Evolutionary conservation across 2,113 vertebrate genomes (phyloP).

Genomic region (Capreolus pygargus): DNA sequence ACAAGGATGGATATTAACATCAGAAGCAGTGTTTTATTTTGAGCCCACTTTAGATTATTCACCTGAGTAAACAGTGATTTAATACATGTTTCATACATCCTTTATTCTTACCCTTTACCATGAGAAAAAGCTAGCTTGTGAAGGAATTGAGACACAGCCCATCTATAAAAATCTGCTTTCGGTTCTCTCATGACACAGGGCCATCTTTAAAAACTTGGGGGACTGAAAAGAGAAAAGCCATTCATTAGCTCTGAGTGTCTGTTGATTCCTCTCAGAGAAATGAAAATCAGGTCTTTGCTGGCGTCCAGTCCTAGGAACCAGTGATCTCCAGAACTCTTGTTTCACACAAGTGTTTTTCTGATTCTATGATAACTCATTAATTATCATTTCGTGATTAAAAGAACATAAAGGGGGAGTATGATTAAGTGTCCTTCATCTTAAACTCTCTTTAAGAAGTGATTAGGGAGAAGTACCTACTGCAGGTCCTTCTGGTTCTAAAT

Average conservation of each 20-base stretch:
- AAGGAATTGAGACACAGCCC: neutral
- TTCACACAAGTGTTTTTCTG: conserved; percentile 61
- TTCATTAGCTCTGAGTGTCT: conserved; percentile 44
- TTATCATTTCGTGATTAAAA: conserved; percentile 66
- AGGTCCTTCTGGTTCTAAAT: neutral
- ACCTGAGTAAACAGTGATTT: neutral
- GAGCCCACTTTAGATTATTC: neutral
- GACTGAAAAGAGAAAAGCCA: conserved; percentile 41
- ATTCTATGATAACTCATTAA: conserved; percentile 59
- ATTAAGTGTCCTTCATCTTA: conserved; percentile 54
- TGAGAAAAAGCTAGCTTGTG: neutral
- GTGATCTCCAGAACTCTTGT: conserved; percentile 26
- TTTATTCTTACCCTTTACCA: neutral
- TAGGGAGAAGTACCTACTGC: neutral
- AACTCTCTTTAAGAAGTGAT: conserved; percentile 36
- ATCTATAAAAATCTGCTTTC: neutral
- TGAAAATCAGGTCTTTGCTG: conserved; percentile 51
- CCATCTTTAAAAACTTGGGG: conserved; percentile 29
- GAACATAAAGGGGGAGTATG: conserved; percentile 55
- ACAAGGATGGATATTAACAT: neutral
- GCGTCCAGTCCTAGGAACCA: conserved; percentile 20
- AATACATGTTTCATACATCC: neutral
- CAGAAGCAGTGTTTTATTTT: neutral
- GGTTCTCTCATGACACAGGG: neutral
- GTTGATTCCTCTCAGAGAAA: conserved; percentile 51